phyloP scores from a whole-genome alignment of 30 jellyfish, hydroid and myxozoan genomes.

The Rhopilema esculentum region DNA sequence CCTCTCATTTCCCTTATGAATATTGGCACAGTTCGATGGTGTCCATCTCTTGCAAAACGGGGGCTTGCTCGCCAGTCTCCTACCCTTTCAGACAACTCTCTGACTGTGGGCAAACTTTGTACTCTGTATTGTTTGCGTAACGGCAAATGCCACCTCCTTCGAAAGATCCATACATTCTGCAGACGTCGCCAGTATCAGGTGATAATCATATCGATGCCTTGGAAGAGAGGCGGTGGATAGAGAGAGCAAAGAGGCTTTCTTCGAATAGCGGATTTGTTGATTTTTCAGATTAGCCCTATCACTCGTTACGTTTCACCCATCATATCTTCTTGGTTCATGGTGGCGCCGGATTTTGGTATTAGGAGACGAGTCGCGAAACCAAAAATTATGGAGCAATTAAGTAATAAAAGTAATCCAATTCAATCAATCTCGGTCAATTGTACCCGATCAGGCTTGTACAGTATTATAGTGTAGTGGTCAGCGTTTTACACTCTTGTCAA shows the following conservation, averaged over 20 bases:
- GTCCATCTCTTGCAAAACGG: too few relatives aligned
- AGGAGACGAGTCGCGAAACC: slow-evolving; percentile 54
- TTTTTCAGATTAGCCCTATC: slow-evolving; percentile 43
- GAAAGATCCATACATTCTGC: slow-evolving; percentile 33
- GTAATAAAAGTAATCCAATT: slow-evolving; percentile 45
- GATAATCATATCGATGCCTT: slow-evolving; percentile 45
- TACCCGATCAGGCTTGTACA: background rate
- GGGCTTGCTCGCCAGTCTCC: background rate
- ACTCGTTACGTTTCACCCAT: slow-evolving; percentile 57
- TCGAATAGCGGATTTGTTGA: slow-evolving; percentile 37
- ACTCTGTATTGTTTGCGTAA: background rate
- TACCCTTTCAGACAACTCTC: background rate
- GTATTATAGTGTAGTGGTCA: background rate
- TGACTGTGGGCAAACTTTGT: background rate
- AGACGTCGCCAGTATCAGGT: slow-evolving; percentile 59
- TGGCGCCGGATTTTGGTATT: slow-evolving; percentile 67
- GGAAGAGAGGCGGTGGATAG: slow-evolving; percentile 32
- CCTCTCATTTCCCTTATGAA: background rate
- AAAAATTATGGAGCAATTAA: slow-evolving; percentile 51
- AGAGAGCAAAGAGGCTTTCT: background rate
- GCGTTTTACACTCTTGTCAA: background rate
- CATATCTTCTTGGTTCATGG: slow-evolving; percentile 45
- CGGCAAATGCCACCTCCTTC: slow-evolving; percentile 19
- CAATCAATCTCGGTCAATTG: slow-evolving; percentile 25
- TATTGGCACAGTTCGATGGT: background rate